These are phyloP conservation scores for Circaetus cinerascens DNA, from an alignment of 2,113 vertebrate genomes.

Conservation along the genomic window DNA sequence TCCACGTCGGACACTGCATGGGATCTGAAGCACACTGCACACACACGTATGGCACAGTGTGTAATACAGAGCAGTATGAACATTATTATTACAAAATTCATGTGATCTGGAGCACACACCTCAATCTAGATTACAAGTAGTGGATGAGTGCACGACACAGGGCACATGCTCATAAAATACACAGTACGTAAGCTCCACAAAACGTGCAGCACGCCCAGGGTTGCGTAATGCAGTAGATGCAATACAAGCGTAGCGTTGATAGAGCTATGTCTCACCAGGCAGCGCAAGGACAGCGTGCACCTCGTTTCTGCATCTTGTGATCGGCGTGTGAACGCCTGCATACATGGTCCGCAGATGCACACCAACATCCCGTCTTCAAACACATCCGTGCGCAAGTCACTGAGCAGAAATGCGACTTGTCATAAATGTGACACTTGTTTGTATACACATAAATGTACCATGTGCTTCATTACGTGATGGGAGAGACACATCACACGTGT, in stretches of 20 bases:
- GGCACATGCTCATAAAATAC: accelerated
- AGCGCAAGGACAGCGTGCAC: accelerated
- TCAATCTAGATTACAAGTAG: not conserved
- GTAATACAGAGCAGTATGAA: no score
- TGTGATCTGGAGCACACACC: not conserved
- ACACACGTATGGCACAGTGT: not conserved
- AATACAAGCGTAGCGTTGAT: accelerated
- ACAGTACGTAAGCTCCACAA: accelerated
- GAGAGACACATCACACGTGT: not conserved
- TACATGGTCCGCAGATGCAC: not conserved
- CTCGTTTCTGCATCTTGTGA: not conserved
- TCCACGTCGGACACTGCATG: not conserved
- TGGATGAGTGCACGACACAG: not conserved
- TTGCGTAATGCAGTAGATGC: accelerated
- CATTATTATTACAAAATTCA: not conserved
- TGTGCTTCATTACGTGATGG: not conserved
- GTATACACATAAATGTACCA: not conserved
- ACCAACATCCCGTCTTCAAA: not conserved
- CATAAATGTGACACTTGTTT: not conserved
- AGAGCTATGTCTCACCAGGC: not conserved
- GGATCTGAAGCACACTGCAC: not conserved
- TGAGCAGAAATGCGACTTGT: not conserved
- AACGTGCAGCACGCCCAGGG: accelerated
- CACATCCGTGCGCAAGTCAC: accelerated
- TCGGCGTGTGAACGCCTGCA: accelerated